Percentiles rank a stretch among this genome's conserved stretches.
Conservation (phyloP, 2,113 vertebrate genomes). For the Eonycteris spelaea region DNA sequence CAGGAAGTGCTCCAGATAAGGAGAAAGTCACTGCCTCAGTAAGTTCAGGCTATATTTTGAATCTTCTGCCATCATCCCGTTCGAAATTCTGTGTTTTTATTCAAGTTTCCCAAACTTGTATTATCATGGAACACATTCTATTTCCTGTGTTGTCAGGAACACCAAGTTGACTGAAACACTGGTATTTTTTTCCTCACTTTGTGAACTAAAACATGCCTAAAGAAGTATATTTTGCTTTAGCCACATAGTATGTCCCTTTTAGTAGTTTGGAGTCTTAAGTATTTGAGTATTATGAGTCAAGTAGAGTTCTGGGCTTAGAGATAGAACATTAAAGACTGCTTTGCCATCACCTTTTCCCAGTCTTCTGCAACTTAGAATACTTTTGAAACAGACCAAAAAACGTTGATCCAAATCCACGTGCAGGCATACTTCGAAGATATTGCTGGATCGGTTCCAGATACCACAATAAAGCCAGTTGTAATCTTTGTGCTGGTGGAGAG, state of each 20-base stretch:
- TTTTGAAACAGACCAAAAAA: conserved; percentile 31
- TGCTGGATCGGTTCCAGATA: not conserved
- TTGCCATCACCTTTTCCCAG: not conserved
- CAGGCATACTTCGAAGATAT: not conserved
- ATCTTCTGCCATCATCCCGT: not conserved
- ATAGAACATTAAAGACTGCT: not conserved
- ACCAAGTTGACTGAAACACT: not conserved
- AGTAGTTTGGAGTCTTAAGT: not conserved
- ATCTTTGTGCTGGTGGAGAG: not conserved
- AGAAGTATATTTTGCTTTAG: not conserved
- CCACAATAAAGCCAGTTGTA: not conserved
- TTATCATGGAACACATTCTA: not conserved
- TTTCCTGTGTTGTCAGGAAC: not conserved
- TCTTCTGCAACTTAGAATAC: not conserved
- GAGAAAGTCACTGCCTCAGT: not conserved
- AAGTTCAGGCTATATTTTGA: not conserved
- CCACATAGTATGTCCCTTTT: not conserved
- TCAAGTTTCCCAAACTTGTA: not conserved
- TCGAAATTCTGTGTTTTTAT: not conserved
- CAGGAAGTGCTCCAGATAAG: not conserved
- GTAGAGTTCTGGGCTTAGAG: not conserved
- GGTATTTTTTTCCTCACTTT: not conserved
- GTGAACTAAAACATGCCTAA: not conserved
- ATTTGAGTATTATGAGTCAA: not conserved
- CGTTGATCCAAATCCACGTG: not conserved